These are phyloP conservation scores for Prionace glauca DNA, from an alignment of 2,797 vertebrate genomes.

Conservation along the genomic window DNA sequence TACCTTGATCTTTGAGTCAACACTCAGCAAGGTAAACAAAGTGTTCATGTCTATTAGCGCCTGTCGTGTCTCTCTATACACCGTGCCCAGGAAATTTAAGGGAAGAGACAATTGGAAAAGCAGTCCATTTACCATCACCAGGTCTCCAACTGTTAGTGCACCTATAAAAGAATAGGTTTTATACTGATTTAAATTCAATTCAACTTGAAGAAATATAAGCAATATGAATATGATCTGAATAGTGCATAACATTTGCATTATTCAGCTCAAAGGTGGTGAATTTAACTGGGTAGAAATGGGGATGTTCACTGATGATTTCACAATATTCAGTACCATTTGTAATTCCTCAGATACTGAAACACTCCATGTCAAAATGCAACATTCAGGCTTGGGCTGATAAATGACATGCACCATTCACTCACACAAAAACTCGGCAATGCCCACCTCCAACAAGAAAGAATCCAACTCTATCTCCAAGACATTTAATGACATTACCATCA, in stretches of 20 bases:
- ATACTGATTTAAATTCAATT: not conserved
- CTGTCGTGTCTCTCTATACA: conserved; percentile 96
- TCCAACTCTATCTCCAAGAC: not conserved
- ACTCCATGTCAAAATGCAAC: not conserved
- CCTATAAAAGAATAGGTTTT: conserved; percentile 58
- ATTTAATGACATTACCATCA: not conserved
- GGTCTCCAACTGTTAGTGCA: conserved; percentile 85
- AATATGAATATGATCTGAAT: not conserved
- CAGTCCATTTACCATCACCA: conserved; percentile 97
- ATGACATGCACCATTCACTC: not conserved
- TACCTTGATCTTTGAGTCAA: conserved; percentile 96
- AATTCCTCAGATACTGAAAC: not conserved
- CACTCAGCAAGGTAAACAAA: conserved; percentile 84
- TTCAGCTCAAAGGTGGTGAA: not conserved
- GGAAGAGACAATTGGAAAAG: conserved; percentile 95
- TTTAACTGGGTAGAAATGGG: not conserved
- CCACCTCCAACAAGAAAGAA: not conserved
- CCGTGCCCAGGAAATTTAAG: conserved; percentile 94
- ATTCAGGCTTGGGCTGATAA: not conserved
- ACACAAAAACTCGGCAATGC: not conserved
- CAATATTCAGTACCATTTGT: not conserved
- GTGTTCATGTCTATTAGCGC: conserved; percentile 98
- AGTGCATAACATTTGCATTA: not conserved
- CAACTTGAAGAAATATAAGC: not conserved
- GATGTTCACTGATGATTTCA: not conserved